Conservation (phyloP, 1,140 invertebrate species). For the Macrobrachium rosenbergii region DNA sequence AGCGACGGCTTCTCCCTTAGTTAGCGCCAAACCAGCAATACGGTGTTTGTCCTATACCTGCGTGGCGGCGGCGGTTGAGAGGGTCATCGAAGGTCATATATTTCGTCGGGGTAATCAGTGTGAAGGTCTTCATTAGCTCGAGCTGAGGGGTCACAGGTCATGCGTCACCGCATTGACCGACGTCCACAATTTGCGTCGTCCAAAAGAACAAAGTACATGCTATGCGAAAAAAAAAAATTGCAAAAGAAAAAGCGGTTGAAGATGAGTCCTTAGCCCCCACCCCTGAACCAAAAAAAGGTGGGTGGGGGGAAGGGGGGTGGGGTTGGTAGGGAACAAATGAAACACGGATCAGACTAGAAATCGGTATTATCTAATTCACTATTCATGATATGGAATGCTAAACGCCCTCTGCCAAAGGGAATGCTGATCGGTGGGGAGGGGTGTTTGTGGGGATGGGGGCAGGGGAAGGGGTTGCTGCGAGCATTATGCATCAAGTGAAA, state of each 20-base stretch:
- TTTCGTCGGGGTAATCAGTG: no score
- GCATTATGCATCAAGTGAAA: no score
- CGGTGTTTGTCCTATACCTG: no score
- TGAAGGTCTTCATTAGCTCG: no score
- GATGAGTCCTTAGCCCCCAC: background rate
- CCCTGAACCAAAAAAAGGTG: background rate
- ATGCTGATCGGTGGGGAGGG: constrained; percentile 5
- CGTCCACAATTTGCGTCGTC: no score
- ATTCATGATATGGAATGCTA: background rate
- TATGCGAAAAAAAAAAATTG: background rate
- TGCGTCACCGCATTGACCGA: no score
- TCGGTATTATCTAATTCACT: background rate
- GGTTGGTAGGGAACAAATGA: background rate
- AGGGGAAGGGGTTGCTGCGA: background rate
- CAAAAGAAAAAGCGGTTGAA: background rate
- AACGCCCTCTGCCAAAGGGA: constrained; percentile 14
- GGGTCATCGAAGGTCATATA: no score
- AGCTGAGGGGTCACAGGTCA: no score
- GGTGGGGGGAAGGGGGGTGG: background rate
- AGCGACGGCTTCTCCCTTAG: no score
- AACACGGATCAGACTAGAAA: background rate
- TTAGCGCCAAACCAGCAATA: no score
- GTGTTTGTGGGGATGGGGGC: constrained; percentile 1
- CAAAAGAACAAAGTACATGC: no score
- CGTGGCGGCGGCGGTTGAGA: no score